A percentile compares a stretch with the other conserved stretches of the same genome.
phyloP scores from a whole-genome alignment of 2,113 vertebrate genomes.

The Sterna hirundo region DNA sequence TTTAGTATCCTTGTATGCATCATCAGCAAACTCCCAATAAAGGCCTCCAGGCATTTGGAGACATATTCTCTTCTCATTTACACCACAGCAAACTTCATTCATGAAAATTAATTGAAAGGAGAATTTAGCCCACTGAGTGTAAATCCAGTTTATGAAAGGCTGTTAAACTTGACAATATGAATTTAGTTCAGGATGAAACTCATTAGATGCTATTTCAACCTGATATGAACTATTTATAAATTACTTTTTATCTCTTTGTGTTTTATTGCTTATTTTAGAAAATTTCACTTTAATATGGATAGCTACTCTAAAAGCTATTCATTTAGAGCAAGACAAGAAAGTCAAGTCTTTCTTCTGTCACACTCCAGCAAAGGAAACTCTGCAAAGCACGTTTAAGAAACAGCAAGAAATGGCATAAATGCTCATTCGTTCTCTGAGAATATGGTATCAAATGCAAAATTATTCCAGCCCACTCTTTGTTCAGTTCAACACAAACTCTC shows the following conservation, averaged over 20 bases:
- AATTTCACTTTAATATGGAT: neutral
- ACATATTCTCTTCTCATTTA: conserved; percentile 24
- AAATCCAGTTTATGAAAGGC: conserved; percentile 34
- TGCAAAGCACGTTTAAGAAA: neutral
- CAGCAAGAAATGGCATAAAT: neutral
- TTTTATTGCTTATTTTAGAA: conserved; percentile 23
- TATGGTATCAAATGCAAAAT: neutral
- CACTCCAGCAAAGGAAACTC: neutral
- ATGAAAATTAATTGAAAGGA: conserved; percentile 34
- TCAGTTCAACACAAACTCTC: neutral
- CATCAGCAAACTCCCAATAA: conserved; percentile 37
- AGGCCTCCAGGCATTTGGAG: neutral
- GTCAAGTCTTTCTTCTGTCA: neutral
- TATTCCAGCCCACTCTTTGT: neutral
- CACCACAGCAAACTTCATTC: neutral
- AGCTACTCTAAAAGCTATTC: neutral
- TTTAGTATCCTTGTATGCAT: neutral
- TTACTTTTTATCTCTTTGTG: neutral
- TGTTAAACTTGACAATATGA: conserved; percentile 14
- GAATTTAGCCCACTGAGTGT: neutral
- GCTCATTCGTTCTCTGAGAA: neutral
- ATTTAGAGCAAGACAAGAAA: neutral
- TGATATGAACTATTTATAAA: neutral
- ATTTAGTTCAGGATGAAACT: conserved; percentile 21
- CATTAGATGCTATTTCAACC: conserved; percentile 23